A percentile compares a stretch with the other conserved stretches of the same genome.
Conservation (phyloP, 2,797 vertebrate genomes). For the Lophotriccus pileatus region DNA sequence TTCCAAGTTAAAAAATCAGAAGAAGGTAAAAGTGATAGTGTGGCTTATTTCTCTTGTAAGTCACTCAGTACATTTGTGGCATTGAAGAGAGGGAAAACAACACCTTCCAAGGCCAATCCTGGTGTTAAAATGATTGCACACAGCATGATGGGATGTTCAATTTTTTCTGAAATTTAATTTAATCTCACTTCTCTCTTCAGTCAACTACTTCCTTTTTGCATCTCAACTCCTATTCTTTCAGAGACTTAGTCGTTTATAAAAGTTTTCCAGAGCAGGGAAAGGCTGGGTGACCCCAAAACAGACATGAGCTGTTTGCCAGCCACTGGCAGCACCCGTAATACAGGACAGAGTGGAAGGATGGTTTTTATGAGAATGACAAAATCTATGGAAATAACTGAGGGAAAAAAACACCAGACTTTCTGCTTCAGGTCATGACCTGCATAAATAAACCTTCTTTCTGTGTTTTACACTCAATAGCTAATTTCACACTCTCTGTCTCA, state of each 20-base stretch:
- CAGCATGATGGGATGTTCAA: neutral
- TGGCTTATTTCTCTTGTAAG: neutral
- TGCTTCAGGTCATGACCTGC: neutral
- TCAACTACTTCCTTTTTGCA: neutral
- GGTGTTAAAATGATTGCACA: neutral
- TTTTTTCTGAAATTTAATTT: neutral
- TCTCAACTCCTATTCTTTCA: neutral
- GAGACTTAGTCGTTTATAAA: neutral
- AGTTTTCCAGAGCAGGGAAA: neutral
- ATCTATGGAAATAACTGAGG: neutral
- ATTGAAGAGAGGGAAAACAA: neutral
- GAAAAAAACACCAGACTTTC: neutral
- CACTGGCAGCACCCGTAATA: neutral
- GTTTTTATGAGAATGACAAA: neutral
- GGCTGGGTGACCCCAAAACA: neutral
- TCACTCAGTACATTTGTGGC: neutral
- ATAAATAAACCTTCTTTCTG: neutral
- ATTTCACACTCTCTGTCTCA: conserved; percentile 37
- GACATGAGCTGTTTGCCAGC: neutral
- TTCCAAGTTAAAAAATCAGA: neutral
- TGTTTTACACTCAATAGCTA: conserved; percentile 46
- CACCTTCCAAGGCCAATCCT: neutral
- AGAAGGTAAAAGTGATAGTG: neutral
- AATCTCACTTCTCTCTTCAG: neutral
- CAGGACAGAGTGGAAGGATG: neutral